These are phyloP conservation scores for Hypocryptadius cinnamomeus DNA, from an alignment of 2,113 vertebrate species.

Conservation along the genomic window DNA sequence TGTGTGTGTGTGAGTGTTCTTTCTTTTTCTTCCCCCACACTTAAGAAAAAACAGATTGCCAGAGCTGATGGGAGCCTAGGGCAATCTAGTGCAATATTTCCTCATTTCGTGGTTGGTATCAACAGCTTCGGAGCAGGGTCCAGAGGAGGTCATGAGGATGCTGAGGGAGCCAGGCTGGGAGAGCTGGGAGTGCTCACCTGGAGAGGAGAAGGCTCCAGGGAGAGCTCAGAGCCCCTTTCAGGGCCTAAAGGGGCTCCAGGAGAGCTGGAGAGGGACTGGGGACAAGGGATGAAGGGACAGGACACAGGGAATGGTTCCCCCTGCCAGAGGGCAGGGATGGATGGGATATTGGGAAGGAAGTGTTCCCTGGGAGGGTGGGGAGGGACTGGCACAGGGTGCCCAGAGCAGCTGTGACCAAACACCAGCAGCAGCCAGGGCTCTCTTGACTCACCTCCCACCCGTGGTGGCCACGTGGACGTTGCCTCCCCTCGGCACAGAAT, in stretches of 20 bases:
- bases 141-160: neutral
- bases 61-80: neutral
- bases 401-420: neutral
- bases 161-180: neutral
- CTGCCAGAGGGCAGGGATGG: neutral
- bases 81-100: neutral
- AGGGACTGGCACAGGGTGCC: neutral
- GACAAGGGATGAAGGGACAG: neutral
- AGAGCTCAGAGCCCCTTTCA: neutral
- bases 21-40: neutral
- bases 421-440: accelerated
- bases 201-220: neutral
- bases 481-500: accelerated
- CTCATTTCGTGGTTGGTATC: neutral
- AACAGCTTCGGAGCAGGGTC: neutral
- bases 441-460: neutral
- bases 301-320: neutral
- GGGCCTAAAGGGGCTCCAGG: neutral
- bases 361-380: accelerated
- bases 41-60: neutral
- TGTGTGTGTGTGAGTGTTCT: neutral
- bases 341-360: neutral
- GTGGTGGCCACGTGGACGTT: accelerated
- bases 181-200: neutral
- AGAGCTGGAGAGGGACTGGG: neutral